These are phyloP conservation scores for Agelastica alni DNA, from an alignment of 2,888 invertebrate species.

Conservation along the genomic window DNA sequence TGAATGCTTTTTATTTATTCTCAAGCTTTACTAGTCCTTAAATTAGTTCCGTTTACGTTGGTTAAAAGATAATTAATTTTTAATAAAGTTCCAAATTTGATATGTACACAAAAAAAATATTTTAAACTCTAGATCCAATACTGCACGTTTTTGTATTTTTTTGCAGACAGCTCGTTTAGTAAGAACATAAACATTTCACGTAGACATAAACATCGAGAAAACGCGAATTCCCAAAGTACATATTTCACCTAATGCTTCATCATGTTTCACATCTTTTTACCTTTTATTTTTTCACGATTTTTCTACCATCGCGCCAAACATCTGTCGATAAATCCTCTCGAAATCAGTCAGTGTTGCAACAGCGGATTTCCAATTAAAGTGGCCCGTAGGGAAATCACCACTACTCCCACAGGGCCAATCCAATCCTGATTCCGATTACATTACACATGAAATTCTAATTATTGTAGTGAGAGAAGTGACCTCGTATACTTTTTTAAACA, in stretches of 20 bases:
- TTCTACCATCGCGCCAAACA: not conserved
- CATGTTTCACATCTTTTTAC: constrained; percentile 12
- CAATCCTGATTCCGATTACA: constrained; percentile 40
- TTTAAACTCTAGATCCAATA: no score
- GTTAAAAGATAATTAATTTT: no score
- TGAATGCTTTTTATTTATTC: no score
- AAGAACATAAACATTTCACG: not conserved
- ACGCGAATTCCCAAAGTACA: not conserved
- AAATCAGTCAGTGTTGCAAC: constrained; percentile 27
- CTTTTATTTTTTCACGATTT: not conserved
- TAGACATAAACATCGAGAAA: not conserved
- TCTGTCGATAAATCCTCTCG: constrained; percentile 24
- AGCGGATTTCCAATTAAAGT: constrained; percentile 42
- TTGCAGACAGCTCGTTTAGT: no score
- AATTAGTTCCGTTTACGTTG: no score
- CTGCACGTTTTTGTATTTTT: no score
- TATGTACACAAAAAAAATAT: no score
- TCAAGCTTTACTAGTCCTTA: no score
- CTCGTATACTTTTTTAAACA: no score
- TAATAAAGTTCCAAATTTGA: no score
- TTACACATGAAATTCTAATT: constrained; percentile 43
- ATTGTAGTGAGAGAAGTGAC: constrained; percentile 33
- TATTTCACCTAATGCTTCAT: constrained; percentile 7
- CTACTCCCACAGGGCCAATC: constrained; percentile 39
- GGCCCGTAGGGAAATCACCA: constrained; percentile 41